Evolutionary conservation across 2,113 vertebrate species (phyloP), one percentile per base, ranked within the genome.

Genomic region (Pleuronectes platessa): DNA sequence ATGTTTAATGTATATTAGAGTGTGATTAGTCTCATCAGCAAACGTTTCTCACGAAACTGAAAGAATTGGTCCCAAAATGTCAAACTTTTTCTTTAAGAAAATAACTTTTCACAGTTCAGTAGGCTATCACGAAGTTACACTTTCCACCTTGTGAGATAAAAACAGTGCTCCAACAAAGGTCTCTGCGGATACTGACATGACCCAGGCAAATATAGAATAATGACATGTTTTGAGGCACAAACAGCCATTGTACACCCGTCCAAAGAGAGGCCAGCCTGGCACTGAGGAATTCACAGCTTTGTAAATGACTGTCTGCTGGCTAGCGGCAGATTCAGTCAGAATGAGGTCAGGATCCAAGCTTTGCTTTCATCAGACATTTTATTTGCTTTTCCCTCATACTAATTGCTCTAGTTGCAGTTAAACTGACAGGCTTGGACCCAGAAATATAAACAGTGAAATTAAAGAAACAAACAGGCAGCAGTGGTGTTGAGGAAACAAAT

Each of bases 181-280:
- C 68, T 76, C 69, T 42, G 76, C 26, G 71, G 72, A 88, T 60
- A 61, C 71, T 66, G 71, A 75, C 82, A 81, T 72, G 79, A 86
- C 71, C 63, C 60, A 21, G 79, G 86, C 84, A 90, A 88, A 93
- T 87, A 90, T 90, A 89, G 90, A 89, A 90, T 92, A 89, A 92
- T 92, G 71, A 91, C 61, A 93, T 83, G 89, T 92, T 92, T 74
- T 82, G 71, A 56, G 66, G 84, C 66, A 87, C 86, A 90, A 89
- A 88, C 82, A 83, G 82, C 82, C 77, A 85, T 91, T 86, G 90
- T 89, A 85, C 87, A 87, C 79, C 78, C 68, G 65, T 79, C 61
- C 74, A 68, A 60, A 73, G 71, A 65, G 81, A 87, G 79, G 84
- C 82, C 70, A 69, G 80, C 23, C 73, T 84, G 86, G 88, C 74